Conservation (phyloP, 2,797 vertebrate species). For the Limosa lapponica region DNA sequence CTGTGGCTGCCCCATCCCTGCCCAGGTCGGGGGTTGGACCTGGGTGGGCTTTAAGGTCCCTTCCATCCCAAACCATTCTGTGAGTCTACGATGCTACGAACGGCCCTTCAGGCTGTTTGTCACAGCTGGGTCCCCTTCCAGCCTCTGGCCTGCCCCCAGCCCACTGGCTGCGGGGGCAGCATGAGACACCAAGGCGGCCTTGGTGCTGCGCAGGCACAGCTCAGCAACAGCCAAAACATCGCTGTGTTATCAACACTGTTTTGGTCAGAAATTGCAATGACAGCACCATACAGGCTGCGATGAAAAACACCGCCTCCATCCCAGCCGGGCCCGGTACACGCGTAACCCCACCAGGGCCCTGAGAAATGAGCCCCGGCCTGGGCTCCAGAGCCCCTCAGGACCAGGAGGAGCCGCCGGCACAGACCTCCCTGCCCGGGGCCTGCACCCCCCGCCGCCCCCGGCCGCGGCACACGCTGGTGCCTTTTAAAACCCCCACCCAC, state of each 20-base stretch:
- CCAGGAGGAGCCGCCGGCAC: fast-evolving
- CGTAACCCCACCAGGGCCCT: fast-evolving
- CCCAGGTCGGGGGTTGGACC: not conserved
- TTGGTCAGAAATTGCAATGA: not conserved
- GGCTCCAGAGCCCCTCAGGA: not conserved
- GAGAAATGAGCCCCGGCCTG: too few species aligned
- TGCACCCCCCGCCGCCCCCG: too few species aligned
- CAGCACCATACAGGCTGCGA: fast-evolving
- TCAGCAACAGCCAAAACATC: not conserved
- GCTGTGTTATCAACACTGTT: fast-evolving
- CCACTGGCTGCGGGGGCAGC: not conserved
- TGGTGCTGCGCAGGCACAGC: not conserved
- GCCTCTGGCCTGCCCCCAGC: not conserved
- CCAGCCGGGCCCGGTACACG: not conserved
- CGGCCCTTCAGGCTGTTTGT: fast-evolving
- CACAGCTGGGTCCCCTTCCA: not conserved
- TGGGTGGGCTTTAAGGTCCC: not conserved
- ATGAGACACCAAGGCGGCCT: fast-evolving
- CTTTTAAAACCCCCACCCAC: too few species aligned
- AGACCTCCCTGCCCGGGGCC: fast-evolving
- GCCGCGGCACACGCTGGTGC: fast-evolving
- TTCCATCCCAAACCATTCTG: not conserved
- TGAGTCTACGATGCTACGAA: not conserved
- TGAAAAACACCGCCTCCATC: fast-evolving
- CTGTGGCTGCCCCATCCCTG: not conserved